Evolutionary conservation across 2,113 vertebrate species (phyloP), one percentile per base, ranked within the genome.

Genomic region (Oryzias curvinotus): DNA sequence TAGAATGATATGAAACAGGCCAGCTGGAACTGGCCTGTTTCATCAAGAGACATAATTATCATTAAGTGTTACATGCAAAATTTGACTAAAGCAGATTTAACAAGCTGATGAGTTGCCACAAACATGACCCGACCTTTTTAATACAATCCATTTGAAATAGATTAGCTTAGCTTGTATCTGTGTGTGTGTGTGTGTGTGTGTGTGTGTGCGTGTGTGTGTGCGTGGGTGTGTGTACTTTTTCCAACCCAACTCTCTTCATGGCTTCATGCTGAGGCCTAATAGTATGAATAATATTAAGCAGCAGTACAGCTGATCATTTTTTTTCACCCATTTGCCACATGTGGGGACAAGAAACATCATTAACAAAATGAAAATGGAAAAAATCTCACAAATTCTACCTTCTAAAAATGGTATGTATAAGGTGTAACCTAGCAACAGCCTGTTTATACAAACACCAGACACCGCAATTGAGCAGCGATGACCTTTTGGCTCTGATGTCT

Each of bases 31-130:
- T 41, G 36, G 51, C 57, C 42, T 28, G 59, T 56, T 28, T 42
- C 65, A 67, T 48, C 57, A 56, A 41, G 65, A 64, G 54, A 36
- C 17, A 47, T 52, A 19, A 77, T 85, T 73, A 78, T 58, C 68
- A 80, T 66, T 51, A 71, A 68, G 17, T 52, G 65, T 70, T 62
- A 46, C 68, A 85, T 58, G 70, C 70, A 74, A 45, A 71, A 67
- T 42, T 28, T 75, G 80, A 65, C 52, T 62, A 48, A 53, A 65
- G 54, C 54, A 67, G 72, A 77, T 72, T 77, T 70, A 83, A 78
- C 69, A 76, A 80, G 75, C 75, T 74, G 77, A 83, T 78, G 72
- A 83, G 70, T 59, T 25, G 44, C 45, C 56, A 78, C 75, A 83
- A 68, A 77, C 77, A 81, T 7, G 23, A 60, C 59, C 68, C 65